A percentile compares a stretch with the other conserved stretches of the same genome.
These are phyloP conservation scores for Jacana jacana DNA, from an alignment of 2,113 vertebrate species.

Conservation along the genomic window DNA sequence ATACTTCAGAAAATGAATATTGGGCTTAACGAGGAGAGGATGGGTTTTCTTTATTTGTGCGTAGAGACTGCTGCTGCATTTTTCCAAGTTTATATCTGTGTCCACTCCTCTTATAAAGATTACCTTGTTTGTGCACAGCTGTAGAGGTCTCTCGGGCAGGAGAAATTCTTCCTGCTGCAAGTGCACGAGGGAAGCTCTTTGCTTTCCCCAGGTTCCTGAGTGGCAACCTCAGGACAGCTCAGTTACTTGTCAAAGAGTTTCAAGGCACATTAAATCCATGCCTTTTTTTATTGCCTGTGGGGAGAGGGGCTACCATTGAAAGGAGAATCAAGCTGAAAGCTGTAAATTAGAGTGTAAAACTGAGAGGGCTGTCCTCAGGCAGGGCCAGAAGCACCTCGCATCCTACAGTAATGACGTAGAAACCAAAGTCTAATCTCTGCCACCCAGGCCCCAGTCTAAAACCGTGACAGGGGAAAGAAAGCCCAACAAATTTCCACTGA, in stretches of 20 bases:
- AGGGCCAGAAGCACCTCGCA: background rate
- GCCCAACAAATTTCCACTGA: background rate
- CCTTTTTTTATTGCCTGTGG: background rate
- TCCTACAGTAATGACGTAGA: background rate
- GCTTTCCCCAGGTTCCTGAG: background rate
- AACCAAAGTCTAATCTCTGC: background rate
- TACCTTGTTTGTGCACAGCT: constrained; percentile 5
- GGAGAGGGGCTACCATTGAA: background rate
- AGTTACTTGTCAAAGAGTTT: background rate
- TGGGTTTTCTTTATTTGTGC: background rate
- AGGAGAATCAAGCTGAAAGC: background rate
- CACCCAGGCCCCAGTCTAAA: background rate
- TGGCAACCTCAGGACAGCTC: background rate
- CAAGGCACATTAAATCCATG: fast-evolving
- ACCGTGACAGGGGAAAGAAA: background rate
- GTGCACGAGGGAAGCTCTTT: background rate
- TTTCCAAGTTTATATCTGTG: constrained; percentile 5
- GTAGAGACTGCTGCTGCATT: background rate
- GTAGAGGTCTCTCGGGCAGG: background rate
- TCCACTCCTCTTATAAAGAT: background rate
- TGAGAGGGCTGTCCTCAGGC: background rate
- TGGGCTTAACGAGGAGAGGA: background rate
- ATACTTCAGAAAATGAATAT: background rate
- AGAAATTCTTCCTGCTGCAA: background rate
- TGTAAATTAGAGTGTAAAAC: background rate